Base-by-base conservation (phyloP, 2,888 invertebrate genomes). In the Lordiphosa andalusiaca region DNA sequence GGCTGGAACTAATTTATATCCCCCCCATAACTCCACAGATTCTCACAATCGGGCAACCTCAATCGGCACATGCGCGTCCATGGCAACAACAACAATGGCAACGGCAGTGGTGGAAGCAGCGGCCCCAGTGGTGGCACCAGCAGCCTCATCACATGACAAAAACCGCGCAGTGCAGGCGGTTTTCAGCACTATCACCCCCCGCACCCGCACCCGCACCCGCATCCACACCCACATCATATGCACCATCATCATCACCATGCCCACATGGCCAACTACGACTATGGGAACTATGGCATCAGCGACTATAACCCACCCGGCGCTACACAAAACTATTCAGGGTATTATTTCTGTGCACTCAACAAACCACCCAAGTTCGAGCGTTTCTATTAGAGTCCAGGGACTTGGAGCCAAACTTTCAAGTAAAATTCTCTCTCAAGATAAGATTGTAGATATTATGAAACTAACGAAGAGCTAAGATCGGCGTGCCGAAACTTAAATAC, bases 21-120 rank as follows among this genome's bases (percentile, higher is more conserved):
- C 40, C 13, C 49, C 48, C 23, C 21, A n/a, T n/a, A 35, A 40
- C 10, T 37, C 46, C 88, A 35, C 25, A 92, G 93, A 87, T 99
- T 99, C 90, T 98, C 98, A 5, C 99, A 99, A 89, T 98, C 98
- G 39, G 99, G 99, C 58, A 99, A 99, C 90, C 92, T 99, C 64
- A 99, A 99, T 91, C 93, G 99, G 83, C 99, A 99, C 90, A 98
- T 99, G 98, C 92, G 98, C 76, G 98, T 99, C 3, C 99, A 99
- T 88, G 95, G 95, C 35, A 92, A 92, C 77, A 92, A 92, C 65
- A 86, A 74, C 42, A 61, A 66, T 35, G 61, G 51, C 23, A 51
- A 38, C 39, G 36, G 42, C 13, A 51, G 37, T 36, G 70, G 69
- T 40, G 73, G 70, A 53, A 63, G 66, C 54, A 66, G 58, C 50